Evolutionary conservation across 2,888 invertebrate species (phyloP).

Genomic region (Lottia gigantea): DNA sequence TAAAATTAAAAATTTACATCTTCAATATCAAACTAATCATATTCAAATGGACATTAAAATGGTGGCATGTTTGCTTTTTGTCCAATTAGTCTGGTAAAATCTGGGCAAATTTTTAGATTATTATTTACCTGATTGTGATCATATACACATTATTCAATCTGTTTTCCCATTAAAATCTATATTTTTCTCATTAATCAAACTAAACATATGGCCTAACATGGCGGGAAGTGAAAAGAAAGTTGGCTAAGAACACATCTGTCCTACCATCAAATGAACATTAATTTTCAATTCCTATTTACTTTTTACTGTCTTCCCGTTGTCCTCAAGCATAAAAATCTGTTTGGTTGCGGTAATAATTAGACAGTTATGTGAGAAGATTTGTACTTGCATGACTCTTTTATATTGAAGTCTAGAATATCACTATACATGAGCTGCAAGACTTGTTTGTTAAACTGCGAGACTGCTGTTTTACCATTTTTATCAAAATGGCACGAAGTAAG

Average conservation of each 20-base stretch:
- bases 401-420: too few relatives aligned
- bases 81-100: too few relatives aligned
- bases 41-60: conserved; percentile 2
- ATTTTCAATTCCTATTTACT: conserved; percentile 1
- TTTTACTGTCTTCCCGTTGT: not conserved
- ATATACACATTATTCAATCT: conserved; percentile 3
- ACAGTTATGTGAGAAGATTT: not conserved
- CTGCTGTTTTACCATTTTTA: too few relatives aligned
- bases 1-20: conserved; percentile 6
- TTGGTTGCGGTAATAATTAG: conserved; percentile 3
- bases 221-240: not conserved
- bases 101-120: not conserved
- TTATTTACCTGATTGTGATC: not conserved
- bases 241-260: conserved; percentile 4
- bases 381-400: conserved; percentile 3
- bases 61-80: conserved; percentile 1
- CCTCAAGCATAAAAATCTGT: not conserved
- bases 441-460: too few relatives aligned
- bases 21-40: not conserved
- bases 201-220: conserved; percentile 8
- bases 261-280: not conserved
- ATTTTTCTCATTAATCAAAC: conserved; percentile 2
- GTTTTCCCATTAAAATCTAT: not conserved
- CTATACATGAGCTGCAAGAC: too few relatives aligned
- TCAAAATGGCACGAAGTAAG: too few relatives aligned